Base-by-base conservation (phyloP, 2,113 vertebrate genomes). In the Brachyhypopomus occidentalis region DNA sequence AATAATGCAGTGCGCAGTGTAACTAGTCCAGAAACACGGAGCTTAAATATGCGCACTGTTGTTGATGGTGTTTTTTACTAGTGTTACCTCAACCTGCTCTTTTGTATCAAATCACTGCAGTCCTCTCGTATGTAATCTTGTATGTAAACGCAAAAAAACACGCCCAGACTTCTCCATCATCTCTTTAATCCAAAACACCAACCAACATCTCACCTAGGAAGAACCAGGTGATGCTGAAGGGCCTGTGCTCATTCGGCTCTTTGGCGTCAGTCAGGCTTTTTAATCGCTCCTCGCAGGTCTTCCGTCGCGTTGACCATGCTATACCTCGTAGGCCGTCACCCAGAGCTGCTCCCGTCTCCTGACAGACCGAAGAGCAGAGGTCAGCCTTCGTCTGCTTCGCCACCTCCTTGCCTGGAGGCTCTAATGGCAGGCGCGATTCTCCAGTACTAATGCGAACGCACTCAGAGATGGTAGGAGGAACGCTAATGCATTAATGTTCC, bases 251-350 rank as follows among this genome's bases (percentile, higher is more conserved):
- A 19, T 34, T 38, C 56, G 17, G 52, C 45, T 56, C 48, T 67
- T 56, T 19, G 30, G 34, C 62, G 25, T 55, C 19, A 19, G 17
- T 70, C 77, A 59, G 60, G 59, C 34, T 64, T 78, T 78, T 83
- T 72, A 79, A 38, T 20, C 16, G 16, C 56, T 34, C 23, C 60
- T 63, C 25, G 2, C 7, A 6, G 30, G 66, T 70, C 66, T 70
- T 41, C 66, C 38, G 66, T 38, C 14, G 60, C 17, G 12, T 38
- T 12, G 27, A 19, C 72, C 55, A 22, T 20, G 80, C 66, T 70
- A 41, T 3, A 27, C 41, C 16, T 71, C 52, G 23, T 3, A 52
- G 16, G 5, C 48, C 55, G 9, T 36, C 30, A 16, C 8, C 14
- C 16, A 58, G 20, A 58, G 27, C 30, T 23, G 48, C 27, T 71